These are phyloP conservation scores for Sebastes jordani DNA, from an alignment of 2,797 vertebrate genomes.

Conservation along the genomic window DNA sequence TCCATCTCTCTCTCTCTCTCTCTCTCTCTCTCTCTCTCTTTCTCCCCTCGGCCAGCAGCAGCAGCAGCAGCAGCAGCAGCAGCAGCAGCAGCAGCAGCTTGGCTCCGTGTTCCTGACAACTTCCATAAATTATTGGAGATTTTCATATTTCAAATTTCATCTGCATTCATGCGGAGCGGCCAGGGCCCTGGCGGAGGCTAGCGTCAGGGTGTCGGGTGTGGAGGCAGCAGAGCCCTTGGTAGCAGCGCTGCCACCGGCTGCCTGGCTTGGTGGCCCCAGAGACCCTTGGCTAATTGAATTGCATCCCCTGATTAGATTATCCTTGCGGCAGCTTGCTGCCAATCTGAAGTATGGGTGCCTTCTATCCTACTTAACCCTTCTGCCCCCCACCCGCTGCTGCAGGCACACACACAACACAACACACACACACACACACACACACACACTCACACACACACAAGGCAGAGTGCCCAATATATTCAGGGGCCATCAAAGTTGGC, in stretches of 20 bases:
- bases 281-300: slow-evolving; percentile 99
- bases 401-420: slow-evolving; percentile 81
- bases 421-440: slow-evolving; percentile 67
- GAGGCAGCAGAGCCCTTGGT: slow-evolving; percentile 69
- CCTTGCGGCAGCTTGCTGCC: slow-evolving; percentile 99
- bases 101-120: slow-evolving; percentile 91
- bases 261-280: slow-evolving; percentile 92
- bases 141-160: slow-evolving; percentile 99
- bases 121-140: slow-evolving; percentile 99
- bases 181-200: slow-evolving; percentile 70
- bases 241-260: slow-evolving; percentile 90
- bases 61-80: no score
- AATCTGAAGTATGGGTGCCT: slow-evolving; percentile 99
- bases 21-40: slow-evolving; percentile 3
- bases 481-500: slow-evolving; percentile 93
- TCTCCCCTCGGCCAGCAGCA: slow-evolving; percentile 76
- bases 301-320: slow-evolving; percentile 99
- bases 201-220: slow-evolving; percentile 80
- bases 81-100: slow-evolving; percentile 78
- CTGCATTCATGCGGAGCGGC: slow-evolving; percentile 97
- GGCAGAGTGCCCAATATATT: slow-evolving; percentile 82
- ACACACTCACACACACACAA: slow-evolving; percentile 50
- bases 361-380: slow-evolving; percentile 99
- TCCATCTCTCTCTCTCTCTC: neutral
- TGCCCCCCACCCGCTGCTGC: slow-evolving; percentile 96